Percentiles rank a stretch among this genome's conserved stretches.
phyloP scores from a whole-genome alignment of 2,797 vertebrate species.

The Garrulus glandarius region DNA sequence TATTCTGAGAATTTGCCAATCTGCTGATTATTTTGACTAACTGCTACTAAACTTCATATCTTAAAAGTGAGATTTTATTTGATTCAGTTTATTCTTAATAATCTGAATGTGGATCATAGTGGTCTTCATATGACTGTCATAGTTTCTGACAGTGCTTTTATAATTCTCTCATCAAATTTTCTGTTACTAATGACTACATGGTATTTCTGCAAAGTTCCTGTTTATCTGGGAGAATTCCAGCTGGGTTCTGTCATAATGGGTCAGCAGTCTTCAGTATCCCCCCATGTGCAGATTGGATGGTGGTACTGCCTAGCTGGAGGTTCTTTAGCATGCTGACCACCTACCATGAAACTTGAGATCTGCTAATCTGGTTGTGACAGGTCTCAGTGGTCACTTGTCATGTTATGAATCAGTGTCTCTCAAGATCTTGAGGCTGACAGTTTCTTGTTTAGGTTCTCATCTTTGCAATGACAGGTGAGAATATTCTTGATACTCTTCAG shows the following conservation, averaged over 20 bases:
- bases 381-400: not conserved
- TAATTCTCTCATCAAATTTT: not conserved
- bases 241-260: not conserved
- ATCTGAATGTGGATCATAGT: not conserved
- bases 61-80: not conserved
- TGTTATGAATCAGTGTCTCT: not conserved
- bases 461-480: not conserved
- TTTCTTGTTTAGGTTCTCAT: not conserved
- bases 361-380: not conserved
- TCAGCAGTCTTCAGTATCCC: not conserved
- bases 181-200: not conserved
- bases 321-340: not conserved
- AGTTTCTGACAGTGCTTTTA: not conserved
- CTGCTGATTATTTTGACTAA: not conserved
- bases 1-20: not conserved
- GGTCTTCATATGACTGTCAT: not conserved
- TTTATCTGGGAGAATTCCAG: not conserved
- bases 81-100: not conserved
- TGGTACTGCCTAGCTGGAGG: not conserved
- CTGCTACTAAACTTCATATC: not conserved
- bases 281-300: not conserved
- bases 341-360: not conserved
- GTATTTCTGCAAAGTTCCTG: not conserved
- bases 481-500: not conserved
- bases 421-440: fast-evolving